Percentiles rank a stretch among this genome's conserved stretches.
phyloP scores from a whole-genome alignment of 37 sponge, comb jelly and placozoan species.

The Mnemiopsis leidyi region DNA sequence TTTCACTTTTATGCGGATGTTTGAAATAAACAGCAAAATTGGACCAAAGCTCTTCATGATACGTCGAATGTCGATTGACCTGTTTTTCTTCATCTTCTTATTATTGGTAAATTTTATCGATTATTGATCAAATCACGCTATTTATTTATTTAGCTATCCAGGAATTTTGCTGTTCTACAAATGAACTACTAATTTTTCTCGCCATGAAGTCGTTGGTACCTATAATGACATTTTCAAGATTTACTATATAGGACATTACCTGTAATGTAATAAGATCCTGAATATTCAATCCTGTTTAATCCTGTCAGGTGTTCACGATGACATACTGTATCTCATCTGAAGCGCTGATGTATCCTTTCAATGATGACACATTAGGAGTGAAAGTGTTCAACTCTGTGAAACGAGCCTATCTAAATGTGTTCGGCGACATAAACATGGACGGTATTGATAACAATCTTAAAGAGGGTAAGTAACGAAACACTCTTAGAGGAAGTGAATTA shows the following conservation, averaged over 20 bases:
- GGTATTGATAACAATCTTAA: conserved; percentile 22
- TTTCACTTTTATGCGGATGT: conserved; percentile 53
- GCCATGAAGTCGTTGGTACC: too few species aligned
- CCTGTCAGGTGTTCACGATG: conserved; percentile 48
- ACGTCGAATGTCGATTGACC: conserved; percentile 41
- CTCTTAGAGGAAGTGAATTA: too few species aligned
- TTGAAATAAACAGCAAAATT: conserved; percentile 51
- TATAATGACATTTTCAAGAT: too few species aligned
- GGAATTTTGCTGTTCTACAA: too few species aligned
- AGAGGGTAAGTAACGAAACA: conserved; percentile 48
- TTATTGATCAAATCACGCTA: too few species aligned
- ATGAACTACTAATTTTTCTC: too few species aligned
- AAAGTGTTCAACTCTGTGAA: conserved; percentile 37
- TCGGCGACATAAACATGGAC: conserved; percentile 1
- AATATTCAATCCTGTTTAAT: too few species aligned
- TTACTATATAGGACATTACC: too few species aligned
- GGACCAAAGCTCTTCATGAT: conserved; percentile 63
- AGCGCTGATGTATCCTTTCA: conserved; percentile 43
- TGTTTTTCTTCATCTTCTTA: conserved; percentile 46
- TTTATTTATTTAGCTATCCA: too few species aligned
- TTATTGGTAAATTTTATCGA: conserved; percentile 8
- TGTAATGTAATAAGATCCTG: too few species aligned
- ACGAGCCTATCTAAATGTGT: conserved; percentile 43
- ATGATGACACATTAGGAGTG: background rate
- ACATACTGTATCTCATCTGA: conserved; percentile 59